Percentiles rank a stretch among this genome's conserved stretches.
phyloP scores from a whole-genome alignment of 2,797 vertebrate genomes.

The Chiloscyllium punctatum region DNA sequence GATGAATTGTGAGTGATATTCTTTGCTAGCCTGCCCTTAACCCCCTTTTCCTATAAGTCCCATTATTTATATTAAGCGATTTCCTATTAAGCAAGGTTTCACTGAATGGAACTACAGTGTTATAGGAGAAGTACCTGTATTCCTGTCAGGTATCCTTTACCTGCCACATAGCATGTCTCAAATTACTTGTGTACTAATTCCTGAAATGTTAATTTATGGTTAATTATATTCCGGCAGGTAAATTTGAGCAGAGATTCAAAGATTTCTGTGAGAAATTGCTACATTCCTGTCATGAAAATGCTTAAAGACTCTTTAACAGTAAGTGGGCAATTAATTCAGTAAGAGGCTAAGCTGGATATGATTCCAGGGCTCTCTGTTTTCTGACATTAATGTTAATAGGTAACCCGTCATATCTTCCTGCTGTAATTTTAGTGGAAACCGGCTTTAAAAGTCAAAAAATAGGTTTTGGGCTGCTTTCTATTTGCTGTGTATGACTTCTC shows the following conservation, averaged over 20 bases:
- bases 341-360: background rate
- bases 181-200: background rate
- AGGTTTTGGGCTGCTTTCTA: background rate
- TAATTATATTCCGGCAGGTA: constrained; percentile 12
- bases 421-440: background rate
- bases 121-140: background rate
- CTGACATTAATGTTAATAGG: background rate
- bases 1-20: too few relatives aligned
- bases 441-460: background rate
- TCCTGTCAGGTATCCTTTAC: background rate
- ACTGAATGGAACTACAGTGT: too few relatives aligned
- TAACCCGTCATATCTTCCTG: background rate
- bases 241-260: background rate
- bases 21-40: too few relatives aligned
- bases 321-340: background rate
- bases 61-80: too few relatives aligned
- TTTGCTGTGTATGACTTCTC: background rate
- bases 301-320: background rate
- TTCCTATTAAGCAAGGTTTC: too few relatives aligned
- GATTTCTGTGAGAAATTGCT: background rate
- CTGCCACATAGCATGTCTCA: background rate
- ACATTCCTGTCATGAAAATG: constrained; percentile 12
- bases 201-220: background rate
- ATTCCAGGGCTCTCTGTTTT: background rate
- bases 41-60: too few relatives aligned